A percentile compares a stretch with the other conserved stretches of the same genome.
These are phyloP conservation scores for Cynaeus angustus DNA, from an alignment of 2,888 invertebrate genomes.

Conservation along the genomic window DNA sequence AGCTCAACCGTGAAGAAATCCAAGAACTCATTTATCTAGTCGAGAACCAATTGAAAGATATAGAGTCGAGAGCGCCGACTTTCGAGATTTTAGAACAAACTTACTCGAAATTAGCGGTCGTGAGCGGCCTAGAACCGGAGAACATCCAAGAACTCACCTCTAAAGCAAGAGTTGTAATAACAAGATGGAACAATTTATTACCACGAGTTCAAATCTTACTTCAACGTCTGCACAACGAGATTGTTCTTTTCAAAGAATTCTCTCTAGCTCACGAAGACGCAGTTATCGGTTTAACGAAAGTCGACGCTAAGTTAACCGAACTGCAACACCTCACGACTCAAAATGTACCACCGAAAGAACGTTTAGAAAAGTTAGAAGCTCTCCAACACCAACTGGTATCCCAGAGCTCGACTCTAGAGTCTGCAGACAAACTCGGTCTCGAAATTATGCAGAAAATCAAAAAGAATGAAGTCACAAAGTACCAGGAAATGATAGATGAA, in stretches of 20 bases:
- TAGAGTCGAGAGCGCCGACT: constrained; percentile 75
- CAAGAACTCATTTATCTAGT: constrained; percentile 75
- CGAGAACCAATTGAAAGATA: constrained; percentile 74
- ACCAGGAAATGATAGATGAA: constrained; percentile 78
- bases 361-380: constrained; percentile 72
- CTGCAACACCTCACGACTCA: constrained; percentile 77
- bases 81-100: constrained; percentile 80
- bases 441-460: constrained; percentile 76
- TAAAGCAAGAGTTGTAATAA: constrained; percentile 75
- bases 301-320: constrained; percentile 83
- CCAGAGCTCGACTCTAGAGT: constrained; percentile 73
- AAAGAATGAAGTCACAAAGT: constrained; percentile 74
- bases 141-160: constrained; percentile 78
- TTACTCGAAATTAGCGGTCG: constrained; percentile 80
- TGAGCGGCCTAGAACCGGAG: constrained; percentile 80
- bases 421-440: constrained; percentile 77
- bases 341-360: constrained; percentile 69
- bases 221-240: constrained; percentile 75
- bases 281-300: constrained; percentile 80
- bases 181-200: constrained; percentile 79
- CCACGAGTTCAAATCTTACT: constrained; percentile 76
- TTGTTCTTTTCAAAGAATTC: constrained; percentile 80
- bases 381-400: constrained; percentile 76
- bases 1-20: constrained; percentile 75
- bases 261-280: constrained; percentile 82